Evolutionary conservation across 1,140 invertebrate species (phyloP), one percentile per base, ranked within the genome.

Genomic region (Belonocnema kinseyi): DNA sequence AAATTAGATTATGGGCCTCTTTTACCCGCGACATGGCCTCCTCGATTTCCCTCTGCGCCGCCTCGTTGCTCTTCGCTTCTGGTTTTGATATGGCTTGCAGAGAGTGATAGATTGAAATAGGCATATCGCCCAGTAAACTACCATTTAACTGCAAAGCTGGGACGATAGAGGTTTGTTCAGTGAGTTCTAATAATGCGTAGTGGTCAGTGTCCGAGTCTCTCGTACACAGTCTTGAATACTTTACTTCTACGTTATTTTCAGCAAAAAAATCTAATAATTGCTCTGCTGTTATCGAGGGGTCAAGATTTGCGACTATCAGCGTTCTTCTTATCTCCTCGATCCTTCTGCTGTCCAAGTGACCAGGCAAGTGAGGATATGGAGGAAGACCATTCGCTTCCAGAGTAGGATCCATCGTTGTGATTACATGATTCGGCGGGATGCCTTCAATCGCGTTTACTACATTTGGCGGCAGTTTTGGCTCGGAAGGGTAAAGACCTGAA

Each of bases 291-390:
- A 95, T 93, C 75, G 93, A 93, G 46, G 93, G 80, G 72, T 91
- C 90, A 78, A 96, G 93, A 61, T 98, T 93, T 82, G 97, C 97
- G 54, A 95, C 93, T 2, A 98, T 93, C 54, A 98, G 93, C 0
- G 98, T 99, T 73, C 98, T 93, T 13, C 99, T 93, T 21, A 99
- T 99, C 92, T 99, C 98, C 92, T 99, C 98, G 76, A 99, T 97
- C 88, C 97, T 97, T 26, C 95, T 92, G 21, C 95, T 95, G 89
- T 99, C 98, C 82, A 97, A 95, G 74, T 95, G 95, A 1, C 96
- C 96, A 50, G 98, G 97, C 66, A 99, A 88, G 6, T 96, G 95
- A 12, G 99, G 99, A 92, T 99, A 99, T 16, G 95, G 92, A 0
- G 98, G 97, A 16, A 99, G 90, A 74, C 96, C 96, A 79, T 97